Evolutionary conservation across 2,797 vertebrate species (phyloP).

Genomic region (Myripristis murdjan): DNA sequence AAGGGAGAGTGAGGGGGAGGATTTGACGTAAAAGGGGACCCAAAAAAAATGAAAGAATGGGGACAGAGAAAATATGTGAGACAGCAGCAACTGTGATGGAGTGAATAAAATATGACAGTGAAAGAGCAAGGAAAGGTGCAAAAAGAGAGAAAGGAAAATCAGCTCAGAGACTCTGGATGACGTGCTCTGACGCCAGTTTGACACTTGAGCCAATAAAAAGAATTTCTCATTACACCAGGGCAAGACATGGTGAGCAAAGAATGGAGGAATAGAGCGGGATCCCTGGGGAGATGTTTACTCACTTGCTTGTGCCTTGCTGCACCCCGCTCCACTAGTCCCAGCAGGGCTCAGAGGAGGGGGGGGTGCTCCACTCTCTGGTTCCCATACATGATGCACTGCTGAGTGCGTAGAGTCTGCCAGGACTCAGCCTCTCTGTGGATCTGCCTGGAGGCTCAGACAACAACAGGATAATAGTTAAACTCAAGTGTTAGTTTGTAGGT

Average conservation of each 20-base stretch:
- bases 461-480: slow-evolving; percentile 32
- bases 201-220: slow-evolving; percentile 41
- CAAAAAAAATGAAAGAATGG: slow-evolving; percentile 43
- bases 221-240: slow-evolving; percentile 59
- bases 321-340: slow-evolving; percentile 35
- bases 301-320: slow-evolving; percentile 49
- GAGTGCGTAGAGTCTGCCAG: slow-evolving; percentile 32
- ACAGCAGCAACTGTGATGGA: slow-evolving; percentile 14
- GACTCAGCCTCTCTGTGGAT: slow-evolving; percentile 39
- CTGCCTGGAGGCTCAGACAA: slow-evolving; percentile 41
- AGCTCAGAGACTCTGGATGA: slow-evolving; percentile 36
- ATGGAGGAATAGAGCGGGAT: slow-evolving; percentile 38
- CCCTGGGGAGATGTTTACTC: slow-evolving; percentile 67
- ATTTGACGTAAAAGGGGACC: slow-evolving; percentile 42
- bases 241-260: slow-evolving; percentile 33
- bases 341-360: slow-evolving; percentile 38
- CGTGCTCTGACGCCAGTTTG: slow-evolving; percentile 44
- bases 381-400: slow-evolving; percentile 29
- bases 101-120: slow-evolving; percentile 57
- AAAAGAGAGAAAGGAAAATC: slow-evolving; percentile 27
- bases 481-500: background rate
- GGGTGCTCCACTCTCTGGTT: slow-evolving; percentile 61
- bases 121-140: slow-evolving; percentile 8
- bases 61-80: slow-evolving; percentile 56
- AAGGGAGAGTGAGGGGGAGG: slow-evolving; percentile 32